Base-by-base conservation (phyloP, 2,888 invertebrate species). In the Mimumesa dahlbomi region DNA sequence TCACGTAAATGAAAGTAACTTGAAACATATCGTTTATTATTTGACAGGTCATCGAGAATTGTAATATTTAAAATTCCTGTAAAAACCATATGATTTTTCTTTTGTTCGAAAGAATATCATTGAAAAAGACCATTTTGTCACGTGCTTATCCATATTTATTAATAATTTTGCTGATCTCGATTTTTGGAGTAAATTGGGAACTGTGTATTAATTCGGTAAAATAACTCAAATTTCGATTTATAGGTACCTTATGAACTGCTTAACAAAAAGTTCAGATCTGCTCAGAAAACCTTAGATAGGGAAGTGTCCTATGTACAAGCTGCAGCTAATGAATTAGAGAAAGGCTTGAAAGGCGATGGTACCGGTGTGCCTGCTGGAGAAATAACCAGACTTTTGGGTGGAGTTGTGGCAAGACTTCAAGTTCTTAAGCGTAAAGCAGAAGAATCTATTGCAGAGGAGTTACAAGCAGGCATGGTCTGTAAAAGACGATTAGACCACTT, bases 161-260 rank as follows among this genome's bases (percentile, higher is more conserved):
- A n/a, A n/a, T n/a, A n/a, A n/a, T n/a, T n/a, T n/a, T n/a, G n/a
- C n/a, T n/a, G n/a, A n/a, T n/a, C n/a, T n/a, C n/a, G n/a, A n/a
- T n/a, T n/a, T n/a, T n/a, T n/a, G 25, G 7, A 7, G 7, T 7
- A 25, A 25, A 25, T 25, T 25, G 25, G 4, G 25, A 34, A 34
- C 11, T 34, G 34, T 7, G 11, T 11, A 34, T 11, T 34, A 11
- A 34, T 11, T 34, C n/a, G 34, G 11, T 7, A 34, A 29, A 31
- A 34, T 16, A 29, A 42, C 29, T 25, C 4, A n/a, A 16, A 19
- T 43, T 48, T 19, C 42, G 6, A 31, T 62, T 38, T 54, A 36
- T 82, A 97, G 96, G 98, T 99, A 75, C 99, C 99, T 1, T 99
- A 99, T 87, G 99, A 99, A 90, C 93, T 99, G 49, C 92, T 99